Evolutionary conservation across 2,797 vertebrate species (phyloP).

Genomic region (Danio albolineatus): DNA sequence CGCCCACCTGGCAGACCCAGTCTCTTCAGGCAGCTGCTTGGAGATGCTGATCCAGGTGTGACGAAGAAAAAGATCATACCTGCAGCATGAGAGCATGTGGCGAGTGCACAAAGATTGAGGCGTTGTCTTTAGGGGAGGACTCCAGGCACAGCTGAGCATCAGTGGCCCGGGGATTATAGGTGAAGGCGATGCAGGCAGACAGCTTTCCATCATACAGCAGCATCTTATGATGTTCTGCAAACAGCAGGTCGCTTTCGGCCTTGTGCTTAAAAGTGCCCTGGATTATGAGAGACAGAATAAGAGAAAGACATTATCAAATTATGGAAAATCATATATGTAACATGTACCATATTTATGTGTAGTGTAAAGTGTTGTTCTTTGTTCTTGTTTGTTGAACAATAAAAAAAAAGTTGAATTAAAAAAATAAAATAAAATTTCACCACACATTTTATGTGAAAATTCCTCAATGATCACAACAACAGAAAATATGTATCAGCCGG

Average conservation of each 20-base stretch:
- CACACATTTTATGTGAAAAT: too few species aligned
- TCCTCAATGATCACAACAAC: too few species aligned
- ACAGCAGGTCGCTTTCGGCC: constrained; percentile 96
- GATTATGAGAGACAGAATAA: constrained; percentile 32
- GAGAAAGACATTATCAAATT: too few species aligned
- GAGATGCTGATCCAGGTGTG: neutral
- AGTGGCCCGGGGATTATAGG: constrained; percentile 95
- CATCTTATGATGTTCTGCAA: constrained; percentile 94
- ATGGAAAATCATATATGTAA: too few species aligned
- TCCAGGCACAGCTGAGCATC: constrained; percentile 98
- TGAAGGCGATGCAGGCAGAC: constrained; percentile 90
- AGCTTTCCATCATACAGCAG: constrained; percentile 96
- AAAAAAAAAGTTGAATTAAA: too few species aligned
- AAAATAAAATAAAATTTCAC: too few species aligned
- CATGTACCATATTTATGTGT: too few species aligned
- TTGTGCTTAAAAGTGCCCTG: constrained; percentile 97
- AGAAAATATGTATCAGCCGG: too few species aligned
- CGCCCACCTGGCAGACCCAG: constrained; percentile 24
- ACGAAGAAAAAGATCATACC: constrained; percentile 74
- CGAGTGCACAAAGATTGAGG: constrained; percentile 97
- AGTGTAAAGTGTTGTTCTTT: too few species aligned
- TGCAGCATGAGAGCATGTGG: constrained; percentile 99
- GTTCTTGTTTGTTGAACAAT: too few species aligned
- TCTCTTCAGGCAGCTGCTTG: neutral
- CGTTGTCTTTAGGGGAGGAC: constrained; percentile 96